These are phyloP conservation scores for Listrodromus nycthemerus DNA, from an alignment of 2,888 invertebrate species.

Conservation along the genomic window DNA sequence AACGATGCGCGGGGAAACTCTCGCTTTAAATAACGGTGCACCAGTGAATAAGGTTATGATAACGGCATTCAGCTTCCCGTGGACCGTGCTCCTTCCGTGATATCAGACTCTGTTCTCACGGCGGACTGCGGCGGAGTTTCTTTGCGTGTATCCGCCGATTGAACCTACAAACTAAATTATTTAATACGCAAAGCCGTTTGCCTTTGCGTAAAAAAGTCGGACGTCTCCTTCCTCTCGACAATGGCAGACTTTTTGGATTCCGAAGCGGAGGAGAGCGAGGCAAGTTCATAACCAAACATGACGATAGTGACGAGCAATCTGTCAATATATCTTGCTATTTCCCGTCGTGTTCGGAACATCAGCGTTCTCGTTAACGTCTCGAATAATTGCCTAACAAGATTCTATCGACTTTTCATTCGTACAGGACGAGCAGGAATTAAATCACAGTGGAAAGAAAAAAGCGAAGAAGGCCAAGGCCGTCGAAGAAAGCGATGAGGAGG, in stretches of 20 bases:
- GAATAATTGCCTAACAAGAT: not conserved
- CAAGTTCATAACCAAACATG: slow-evolving; percentile 52
- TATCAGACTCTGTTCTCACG: slow-evolving; percentile 29
- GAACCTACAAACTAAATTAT: slow-evolving; percentile 48
- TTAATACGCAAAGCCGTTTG: not conserved
- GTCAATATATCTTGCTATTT: slow-evolving; percentile 12
- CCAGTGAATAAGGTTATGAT: not conserved
- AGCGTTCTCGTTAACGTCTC: not conserved
- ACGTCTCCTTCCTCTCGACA: slow-evolving; percentile 16
- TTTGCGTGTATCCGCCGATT: slow-evolving; percentile 42
- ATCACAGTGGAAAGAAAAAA: slow-evolving; percentile 91
- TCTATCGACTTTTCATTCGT: slow-evolving; percentile 2
- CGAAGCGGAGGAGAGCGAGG: slow-evolving; percentile 78
- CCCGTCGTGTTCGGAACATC: slow-evolving; percentile 1
- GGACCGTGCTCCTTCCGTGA: slow-evolving; percentile 4
- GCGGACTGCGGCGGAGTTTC: slow-evolving; percentile 33
- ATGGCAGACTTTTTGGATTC: slow-evolving; percentile 75
- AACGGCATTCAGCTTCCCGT: slow-evolving; percentile 16
- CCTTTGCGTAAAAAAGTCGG: not conserved
- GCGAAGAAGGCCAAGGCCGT: slow-evolving; percentile 92
- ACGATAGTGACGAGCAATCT: slow-evolving; percentile 1
- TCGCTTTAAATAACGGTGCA: not conserved
- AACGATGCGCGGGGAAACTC: not conserved
- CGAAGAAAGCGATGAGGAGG: slow-evolving; percentile 96
- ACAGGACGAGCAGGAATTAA: slow-evolving; percentile 91